These are phyloP conservation scores for Astyanax mexicanus DNA, from an alignment of 2,797 vertebrate genomes.

Conservation along the genomic window DNA sequence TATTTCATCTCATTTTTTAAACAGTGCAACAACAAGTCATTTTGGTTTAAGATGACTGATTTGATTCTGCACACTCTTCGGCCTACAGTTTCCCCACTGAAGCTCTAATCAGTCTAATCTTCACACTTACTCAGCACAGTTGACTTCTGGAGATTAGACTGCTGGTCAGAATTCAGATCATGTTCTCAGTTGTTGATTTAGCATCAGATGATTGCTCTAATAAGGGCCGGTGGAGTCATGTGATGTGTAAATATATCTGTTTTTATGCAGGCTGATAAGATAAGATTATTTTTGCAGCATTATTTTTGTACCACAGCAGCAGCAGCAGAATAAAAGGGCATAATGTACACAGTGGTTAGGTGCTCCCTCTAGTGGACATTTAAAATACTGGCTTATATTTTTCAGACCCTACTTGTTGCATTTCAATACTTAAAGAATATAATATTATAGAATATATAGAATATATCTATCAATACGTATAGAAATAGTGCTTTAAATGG, in stretches of 20 bases:
- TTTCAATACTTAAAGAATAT: too few relatives aligned
- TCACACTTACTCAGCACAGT: neutral
- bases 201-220: neutral
- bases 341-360: neutral
- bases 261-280: slow-evolving; percentile 2
- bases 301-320: neutral
- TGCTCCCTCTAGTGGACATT: slow-evolving; percentile 31
- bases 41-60: neutral
- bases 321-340: neutral
- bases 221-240: too few relatives aligned
- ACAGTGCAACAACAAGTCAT: too few relatives aligned
- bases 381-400: too few relatives aligned
- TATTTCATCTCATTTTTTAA: too few relatives aligned
- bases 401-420: too few relatives aligned
- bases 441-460: too few relatives aligned
- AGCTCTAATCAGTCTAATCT: too few relatives aligned
- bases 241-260: too few relatives aligned
- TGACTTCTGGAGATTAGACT: neutral
- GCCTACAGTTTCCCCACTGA: neutral
- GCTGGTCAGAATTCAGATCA: slow-evolving; percentile 22
- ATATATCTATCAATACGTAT: too few relatives aligned
- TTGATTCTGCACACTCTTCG: too few relatives aligned
- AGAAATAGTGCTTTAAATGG: too few relatives aligned
- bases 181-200: slow-evolving; percentile 27
- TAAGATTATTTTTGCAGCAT: neutral